Base-by-base conservation (phyloP, 2,797 vertebrate genomes). In the Xyrichtys novacula region DNA sequence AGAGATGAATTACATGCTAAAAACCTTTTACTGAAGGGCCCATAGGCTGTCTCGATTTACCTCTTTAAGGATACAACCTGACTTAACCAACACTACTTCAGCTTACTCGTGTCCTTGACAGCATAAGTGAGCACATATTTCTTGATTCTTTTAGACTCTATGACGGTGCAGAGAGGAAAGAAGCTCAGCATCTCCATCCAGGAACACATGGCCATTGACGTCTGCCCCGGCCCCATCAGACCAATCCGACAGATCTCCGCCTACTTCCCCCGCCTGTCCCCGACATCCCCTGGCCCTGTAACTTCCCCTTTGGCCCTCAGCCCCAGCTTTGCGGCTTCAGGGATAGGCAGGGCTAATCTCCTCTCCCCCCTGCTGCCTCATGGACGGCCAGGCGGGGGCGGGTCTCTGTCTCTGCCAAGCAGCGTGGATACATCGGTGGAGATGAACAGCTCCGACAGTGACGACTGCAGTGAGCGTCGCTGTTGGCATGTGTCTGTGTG, bases 191-290 rank as follows among this genome's bases (percentile, higher is more conserved):
- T 94, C 87, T 93, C 91, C 87, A 94, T 95, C 89, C 93, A 91
- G 93, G 94, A 95, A 80, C 94, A 95, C 88, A 94, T 95, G 94
- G 94, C 94, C 84, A 95, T 95, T 1, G 83, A 95, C 28, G 93
- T 95, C 38, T 95, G 93, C 66, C 94, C 93, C 0, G 94, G 94
- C n/a, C 94, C 94, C 42, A 94, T 95, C 86, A 90, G 84, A 71
- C 94, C 94, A 74, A 95, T 95, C 89, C 87, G 29, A 15, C 91
- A 91, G 71, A 95, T 95, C 78, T 95, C 94, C 0, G 87, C 93
- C 85, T 95, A 94, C 87, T 95, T 95, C 66, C 95, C 93, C 0
- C 92, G 93, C 23, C 92, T 90, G 48, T 92, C 90, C 60, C 92
- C 83, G 58, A 47, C 91, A 32, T 81, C 90, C 59, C 83, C 80